A percentile compares a stretch with the other conserved stretches of the same genome.
Conservation (phyloP, 2,113 vertebrate species). For the Tonatia bakeri region DNA sequence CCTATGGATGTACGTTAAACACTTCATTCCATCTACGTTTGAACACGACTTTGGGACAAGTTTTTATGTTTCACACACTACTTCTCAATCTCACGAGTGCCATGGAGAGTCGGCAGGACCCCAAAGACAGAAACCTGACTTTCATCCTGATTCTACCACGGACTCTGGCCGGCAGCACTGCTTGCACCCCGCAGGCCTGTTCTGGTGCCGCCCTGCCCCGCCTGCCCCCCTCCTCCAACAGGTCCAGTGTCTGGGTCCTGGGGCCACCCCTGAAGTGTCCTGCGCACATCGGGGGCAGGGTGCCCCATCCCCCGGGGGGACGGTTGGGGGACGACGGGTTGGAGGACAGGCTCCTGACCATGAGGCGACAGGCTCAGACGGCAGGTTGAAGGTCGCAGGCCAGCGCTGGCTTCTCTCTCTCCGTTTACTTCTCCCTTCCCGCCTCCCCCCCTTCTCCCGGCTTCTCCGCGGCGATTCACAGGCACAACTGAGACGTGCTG, state of each 20-base stretch:
- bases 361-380: not conserved
- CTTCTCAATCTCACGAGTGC: not conserved
- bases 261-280: not conserved
- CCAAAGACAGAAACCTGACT: not conserved
- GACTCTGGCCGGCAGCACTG: not conserved
- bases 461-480: not conserved
- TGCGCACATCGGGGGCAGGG: not conserved
- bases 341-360: not conserved
- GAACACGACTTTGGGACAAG: not conserved
- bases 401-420: not conserved
- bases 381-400: not conserved
- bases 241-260: not conserved
- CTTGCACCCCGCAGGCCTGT: too few relatives aligned
- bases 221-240: too few relatives aligned
- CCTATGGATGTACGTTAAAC: not conserved
- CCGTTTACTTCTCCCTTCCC: too few relatives aligned
- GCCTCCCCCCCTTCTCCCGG: not conserved
- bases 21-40: not conserved
- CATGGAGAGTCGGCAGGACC: not conserved
- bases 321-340: too few relatives aligned
- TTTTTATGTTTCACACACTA: not conserved
- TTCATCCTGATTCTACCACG: not conserved
- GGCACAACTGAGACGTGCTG: not conserved
- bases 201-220: too few relatives aligned
- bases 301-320: too few relatives aligned